Conservation (phyloP, 2,113 vertebrate species). For the Dromaius novaehollandiae region DNA sequence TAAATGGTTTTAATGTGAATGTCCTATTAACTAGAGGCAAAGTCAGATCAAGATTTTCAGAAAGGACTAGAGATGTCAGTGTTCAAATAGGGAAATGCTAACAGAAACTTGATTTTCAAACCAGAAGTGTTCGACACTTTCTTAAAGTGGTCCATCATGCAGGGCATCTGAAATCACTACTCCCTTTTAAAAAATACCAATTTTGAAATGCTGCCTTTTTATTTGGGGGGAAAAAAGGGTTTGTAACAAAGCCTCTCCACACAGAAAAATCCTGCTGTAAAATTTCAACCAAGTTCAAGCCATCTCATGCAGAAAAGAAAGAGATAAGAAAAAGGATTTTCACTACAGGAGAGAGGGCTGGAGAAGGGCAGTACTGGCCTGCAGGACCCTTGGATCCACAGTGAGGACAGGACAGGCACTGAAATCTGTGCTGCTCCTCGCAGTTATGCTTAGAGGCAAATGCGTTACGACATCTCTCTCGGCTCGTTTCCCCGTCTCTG, state of each 20-base stretch:
- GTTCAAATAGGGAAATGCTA: neutral
- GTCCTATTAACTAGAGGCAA: conserved; percentile 19
- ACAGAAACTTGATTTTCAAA: neutral
- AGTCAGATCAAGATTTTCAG: conserved; percentile 21
- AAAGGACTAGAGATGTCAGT: neutral
- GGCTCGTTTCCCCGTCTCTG: neutral
- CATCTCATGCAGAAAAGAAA: neutral
- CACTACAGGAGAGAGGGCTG: neutral
- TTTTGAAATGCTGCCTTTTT: neutral
- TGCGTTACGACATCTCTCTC: neutral
- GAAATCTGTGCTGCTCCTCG: neutral
- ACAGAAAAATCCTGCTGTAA: neutral
- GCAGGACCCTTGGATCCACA: neutral
- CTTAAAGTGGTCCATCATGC: neutral
- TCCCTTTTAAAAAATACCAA: neutral
- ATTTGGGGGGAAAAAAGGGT: neutral
- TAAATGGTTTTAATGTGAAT: conserved; percentile 1
- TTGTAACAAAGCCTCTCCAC: neutral
- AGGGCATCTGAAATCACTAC: neutral
- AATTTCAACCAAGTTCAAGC: neutral
- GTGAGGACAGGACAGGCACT: neutral
- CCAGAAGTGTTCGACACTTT: neutral
- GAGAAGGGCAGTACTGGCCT: neutral
- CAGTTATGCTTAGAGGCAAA: neutral
- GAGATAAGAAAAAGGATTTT: neutral